Evolutionary conservation across 2,113 vertebrate genomes (phyloP), one percentile per base, ranked within the genome.

Genomic region (Tamias sibiricus): DNA sequence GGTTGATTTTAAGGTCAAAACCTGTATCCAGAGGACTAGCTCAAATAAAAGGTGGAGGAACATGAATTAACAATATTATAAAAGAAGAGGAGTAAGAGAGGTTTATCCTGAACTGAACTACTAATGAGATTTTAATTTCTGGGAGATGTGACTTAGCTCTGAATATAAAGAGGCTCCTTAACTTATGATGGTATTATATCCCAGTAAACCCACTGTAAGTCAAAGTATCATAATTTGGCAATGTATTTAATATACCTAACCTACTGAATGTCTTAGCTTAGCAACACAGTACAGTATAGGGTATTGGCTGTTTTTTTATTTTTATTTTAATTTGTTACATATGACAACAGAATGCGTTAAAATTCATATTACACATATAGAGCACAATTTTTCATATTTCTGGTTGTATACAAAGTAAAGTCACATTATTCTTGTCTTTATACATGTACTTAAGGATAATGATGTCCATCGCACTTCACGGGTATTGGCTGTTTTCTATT

Each of bases 81-180:
- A 42, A 49, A 59, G 26, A 42, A 75, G 86, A 37, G 32, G n/a
- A 7, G 4, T n/a, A 83, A 24, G 79, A 89, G 28, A 11, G 14
- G 40, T 28, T 37, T 16, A 37, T 62, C 12, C 12, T 69, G n/a
- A 76, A 19, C 64, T 84, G 26, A 79, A 66, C 17, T 47, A 6
- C 30, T 84, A 89, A 66, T 28, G 54, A 74, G 13, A 80, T 95
- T 95, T 92, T 74, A 89, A 40, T 80, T 74, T 40, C 20, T 32
- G 75, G 47, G 47, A 83, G 54, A 35, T 35, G 14, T 49, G 32
- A 74, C 64, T 88, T 49, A 89, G 13, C 24, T 84, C 71, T 76
- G 69, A 57, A 40, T 76, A 32, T 40, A 26, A 68, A 40, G 28
- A 68, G 28, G 8, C 37, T 35, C 24, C 72, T 42, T 0, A 30